Evolutionary conservation across 2,113 vertebrate genomes (phyloP).

Genomic region (Mirounga angustirostris): DNA sequence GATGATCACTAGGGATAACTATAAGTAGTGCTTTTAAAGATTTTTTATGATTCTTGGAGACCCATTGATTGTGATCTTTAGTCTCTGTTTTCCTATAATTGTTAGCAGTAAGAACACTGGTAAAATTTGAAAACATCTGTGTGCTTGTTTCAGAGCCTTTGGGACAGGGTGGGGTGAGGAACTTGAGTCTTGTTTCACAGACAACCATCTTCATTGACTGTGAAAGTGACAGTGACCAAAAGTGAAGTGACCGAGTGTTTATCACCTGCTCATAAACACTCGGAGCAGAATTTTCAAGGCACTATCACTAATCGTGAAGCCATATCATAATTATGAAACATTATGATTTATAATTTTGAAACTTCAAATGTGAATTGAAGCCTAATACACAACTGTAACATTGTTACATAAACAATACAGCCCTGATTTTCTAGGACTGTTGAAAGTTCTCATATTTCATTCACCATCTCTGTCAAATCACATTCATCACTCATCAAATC

Average conservation of each 20-base stretch:
- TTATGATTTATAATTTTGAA: constrained; percentile 13
- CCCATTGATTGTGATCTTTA: not conserved
- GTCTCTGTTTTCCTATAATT: not conserved
- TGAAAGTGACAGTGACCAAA: not conserved
- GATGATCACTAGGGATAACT: not conserved
- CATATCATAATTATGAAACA: constrained; percentile 4
- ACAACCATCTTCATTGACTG: not conserved
- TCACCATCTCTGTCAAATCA: not conserved
- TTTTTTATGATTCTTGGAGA: not conserved
- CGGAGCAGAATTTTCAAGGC: constrained; percentile 6
- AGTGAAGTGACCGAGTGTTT: too few species aligned
- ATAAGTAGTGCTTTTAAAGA: not conserved
- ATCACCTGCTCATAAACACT: too few species aligned
- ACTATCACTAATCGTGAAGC: not conserved
- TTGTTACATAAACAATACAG: not conserved
- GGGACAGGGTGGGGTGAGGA: not conserved
- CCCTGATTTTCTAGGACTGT: not conserved
- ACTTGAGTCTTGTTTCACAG: not conserved
- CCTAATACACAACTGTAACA: not conserved
- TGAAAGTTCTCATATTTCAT: not conserved
- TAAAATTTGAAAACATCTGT: not conserved
- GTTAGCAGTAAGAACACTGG: not conserved
- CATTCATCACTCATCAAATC: not conserved
- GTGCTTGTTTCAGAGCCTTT: not conserved
- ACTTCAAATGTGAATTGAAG: not conserved